A percentile compares a stretch with the other conserved stretches of the same genome.
These are phyloP conservation scores for Chitala chitala DNA, from an alignment of 2,113 vertebrate species.

Conservation along the genomic window DNA sequence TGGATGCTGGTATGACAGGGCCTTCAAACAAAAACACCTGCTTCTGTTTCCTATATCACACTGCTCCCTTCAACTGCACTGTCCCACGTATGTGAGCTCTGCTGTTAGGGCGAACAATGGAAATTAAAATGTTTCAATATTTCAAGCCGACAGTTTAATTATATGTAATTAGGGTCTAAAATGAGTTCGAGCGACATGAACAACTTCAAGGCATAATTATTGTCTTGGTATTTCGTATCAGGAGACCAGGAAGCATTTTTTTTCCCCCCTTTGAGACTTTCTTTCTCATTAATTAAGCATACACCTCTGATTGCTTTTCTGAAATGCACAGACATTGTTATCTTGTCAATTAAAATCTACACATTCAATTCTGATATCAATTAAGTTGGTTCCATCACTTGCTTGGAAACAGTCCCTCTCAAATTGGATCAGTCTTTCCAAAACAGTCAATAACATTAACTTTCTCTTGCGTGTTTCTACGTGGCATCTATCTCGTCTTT, in stretches of 20 bases:
- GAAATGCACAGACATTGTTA: slow-evolving; percentile 23
- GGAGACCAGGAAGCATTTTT: slow-evolving; percentile 21
- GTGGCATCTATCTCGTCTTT: not conserved
- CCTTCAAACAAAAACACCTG: not conserved
- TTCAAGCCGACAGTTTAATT: slow-evolving; percentile 38
- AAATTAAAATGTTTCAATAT: slow-evolving; percentile 40
- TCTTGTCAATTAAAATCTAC: slow-evolving; percentile 26
- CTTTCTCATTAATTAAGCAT: slow-evolving; percentile 30
- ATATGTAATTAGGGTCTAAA: slow-evolving; percentile 36
- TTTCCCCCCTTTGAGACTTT: slow-evolving; percentile 10
- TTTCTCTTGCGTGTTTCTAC: no score
- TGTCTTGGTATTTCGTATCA: slow-evolving; percentile 26
- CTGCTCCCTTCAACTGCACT: not conserved
- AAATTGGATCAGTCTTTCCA: not conserved
- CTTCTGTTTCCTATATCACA: not conserved
- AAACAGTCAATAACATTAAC: not conserved
- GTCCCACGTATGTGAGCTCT: not conserved
- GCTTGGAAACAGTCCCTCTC: not conserved
- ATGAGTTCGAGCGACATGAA: slow-evolving; percentile 31
- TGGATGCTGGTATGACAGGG: not conserved
- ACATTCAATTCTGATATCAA: slow-evolving; percentile 27
- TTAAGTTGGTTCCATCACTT: slow-evolving; percentile 16
- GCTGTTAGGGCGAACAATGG: slow-evolving; percentile 39
- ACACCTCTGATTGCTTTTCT: slow-evolving; percentile 29
- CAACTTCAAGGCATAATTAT: slow-evolving; percentile 39